Evolutionary conservation across 2,888 invertebrate species (phyloP).

Genomic region (Bibio marci): DNA sequence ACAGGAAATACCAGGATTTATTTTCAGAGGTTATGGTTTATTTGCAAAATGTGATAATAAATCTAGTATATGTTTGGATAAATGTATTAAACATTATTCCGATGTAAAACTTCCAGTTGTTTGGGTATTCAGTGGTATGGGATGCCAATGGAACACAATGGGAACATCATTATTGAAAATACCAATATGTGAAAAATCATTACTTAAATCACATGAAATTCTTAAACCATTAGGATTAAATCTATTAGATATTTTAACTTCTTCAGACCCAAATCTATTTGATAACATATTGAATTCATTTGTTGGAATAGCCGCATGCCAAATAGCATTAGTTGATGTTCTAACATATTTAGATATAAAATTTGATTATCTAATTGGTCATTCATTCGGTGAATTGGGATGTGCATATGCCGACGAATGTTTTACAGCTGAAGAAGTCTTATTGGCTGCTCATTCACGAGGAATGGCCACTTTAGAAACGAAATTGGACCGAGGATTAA

Average conservation of each 20-base stretch:
- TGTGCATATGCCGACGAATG: too few relatives aligned
- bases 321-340: too few relatives aligned
- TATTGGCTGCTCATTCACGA: conserved; percentile 60
- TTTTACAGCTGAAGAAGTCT: conserved; percentile 71
- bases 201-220: too few relatives aligned
- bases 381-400: too few relatives aligned
- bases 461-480: conserved; percentile 51
- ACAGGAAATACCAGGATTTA: too few relatives aligned
- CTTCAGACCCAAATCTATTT: conserved; percentile 39
- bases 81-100: too few relatives aligned
- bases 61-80: too few relatives aligned
- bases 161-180: conserved; percentile 52
- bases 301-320: too few relatives aligned
- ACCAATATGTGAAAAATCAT: too few relatives aligned
- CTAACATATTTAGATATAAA: conserved; percentile 33
- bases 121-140: conserved; percentile 78
- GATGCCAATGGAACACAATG: conserved; percentile 70
- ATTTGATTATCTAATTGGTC: too few relatives aligned
- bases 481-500: conserved; percentile 46
- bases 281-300: conserved; percentile 52
- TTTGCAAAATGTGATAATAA: conserved; percentile 16
- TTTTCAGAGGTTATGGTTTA: conserved; percentile 48
- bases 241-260: conserved; percentile 45
- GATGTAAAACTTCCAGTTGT: too few relatives aligned
- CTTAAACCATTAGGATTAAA: conserved; percentile 41